phyloP scores from a whole-genome alignment of 2,113 vertebrate genomes.

The Ciconia stormi region DNA sequence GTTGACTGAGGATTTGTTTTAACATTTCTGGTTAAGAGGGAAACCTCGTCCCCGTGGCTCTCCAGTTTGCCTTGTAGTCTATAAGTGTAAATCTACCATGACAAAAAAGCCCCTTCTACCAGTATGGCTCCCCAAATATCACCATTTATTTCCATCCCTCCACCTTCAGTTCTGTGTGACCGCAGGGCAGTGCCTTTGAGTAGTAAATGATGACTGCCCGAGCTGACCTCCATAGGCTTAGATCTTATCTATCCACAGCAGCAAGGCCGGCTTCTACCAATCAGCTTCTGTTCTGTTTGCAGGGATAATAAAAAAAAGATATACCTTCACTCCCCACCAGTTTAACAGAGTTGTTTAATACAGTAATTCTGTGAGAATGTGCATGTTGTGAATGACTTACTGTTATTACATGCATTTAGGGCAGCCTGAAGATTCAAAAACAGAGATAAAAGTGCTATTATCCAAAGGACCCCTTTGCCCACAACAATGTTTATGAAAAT shows the following conservation, averaged over 20 bases:
- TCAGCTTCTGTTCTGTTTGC: not conserved
- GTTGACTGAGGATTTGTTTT: not conserved
- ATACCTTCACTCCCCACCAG: not conserved
- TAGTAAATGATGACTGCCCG: not conserved
- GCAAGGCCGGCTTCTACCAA: not conserved
- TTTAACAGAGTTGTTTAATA: conserved; percentile 70
- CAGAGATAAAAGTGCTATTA: conserved; percentile 75
- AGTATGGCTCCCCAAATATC: not conserved
- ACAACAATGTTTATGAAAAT: conserved; percentile 71
- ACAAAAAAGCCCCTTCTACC: not conserved
- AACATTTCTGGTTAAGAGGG: not conserved
- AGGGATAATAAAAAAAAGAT: conserved; percentile 34
- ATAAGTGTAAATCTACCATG: not conserved
- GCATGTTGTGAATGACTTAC: conserved; percentile 57
- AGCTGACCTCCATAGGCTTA: not conserved
- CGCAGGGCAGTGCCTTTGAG: not conserved
- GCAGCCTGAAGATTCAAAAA: conserved; percentile 69
- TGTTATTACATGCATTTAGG: conserved; percentile 58
- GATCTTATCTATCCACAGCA: not conserved
- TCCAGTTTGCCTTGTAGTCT: not conserved
- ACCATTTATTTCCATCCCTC: not conserved
- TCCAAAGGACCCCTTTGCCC: conserved; percentile 59
- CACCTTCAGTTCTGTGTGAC: not conserved
- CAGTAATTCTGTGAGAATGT: conserved; percentile 67
- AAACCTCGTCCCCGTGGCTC: not conserved